phyloP scores from a whole-genome alignment of 1,140 invertebrate genomes.

The Pseudomyrmex concolor region DNA sequence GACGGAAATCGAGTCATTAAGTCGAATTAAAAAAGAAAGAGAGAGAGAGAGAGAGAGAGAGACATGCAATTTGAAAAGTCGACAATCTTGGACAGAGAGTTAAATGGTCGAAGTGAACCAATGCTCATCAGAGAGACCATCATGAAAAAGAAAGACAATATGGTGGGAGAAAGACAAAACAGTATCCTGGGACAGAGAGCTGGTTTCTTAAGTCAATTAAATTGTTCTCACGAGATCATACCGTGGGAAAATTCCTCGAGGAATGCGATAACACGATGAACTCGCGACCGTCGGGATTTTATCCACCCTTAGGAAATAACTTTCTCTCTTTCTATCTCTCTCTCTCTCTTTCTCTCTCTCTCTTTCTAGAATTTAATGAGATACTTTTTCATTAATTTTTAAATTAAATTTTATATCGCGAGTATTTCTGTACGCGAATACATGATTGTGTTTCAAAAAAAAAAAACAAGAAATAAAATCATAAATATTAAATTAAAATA shows the following conservation, averaged over 20 bases:
- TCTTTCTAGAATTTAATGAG: neutral
- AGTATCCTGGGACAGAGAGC: conserved; percentile 49
- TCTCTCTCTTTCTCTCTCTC: neutral
- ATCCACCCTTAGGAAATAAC: conserved; percentile 71
- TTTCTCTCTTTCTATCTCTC: neutral
- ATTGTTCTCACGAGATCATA: conserved; percentile 79
- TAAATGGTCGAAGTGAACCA: conserved; percentile 63
- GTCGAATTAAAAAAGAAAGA: no score
- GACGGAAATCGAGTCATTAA: neutral
- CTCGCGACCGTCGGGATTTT: conserved; percentile 66
- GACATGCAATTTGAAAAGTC: conserved; percentile 57
- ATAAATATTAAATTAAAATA: neutral
- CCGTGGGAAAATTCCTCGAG: conserved; percentile 79
- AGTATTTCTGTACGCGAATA: no score
- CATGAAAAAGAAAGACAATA: conserved; percentile 41
- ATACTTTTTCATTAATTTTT: neutral
- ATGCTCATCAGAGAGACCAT: conserved; percentile 20
- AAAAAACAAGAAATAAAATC: no score
- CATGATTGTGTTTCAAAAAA: no score
- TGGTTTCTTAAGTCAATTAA: conserved; percentile 75
- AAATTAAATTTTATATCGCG: no score
- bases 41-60: neutral
- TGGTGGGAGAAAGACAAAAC: conserved; percentile 49
- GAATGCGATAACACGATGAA: conserved; percentile 75
- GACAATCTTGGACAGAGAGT: conserved; percentile 65